Evolutionary conservation across 92 coral and sea anemone species (phyloP).

Genomic region (Palythoa grandiflora): DNA sequence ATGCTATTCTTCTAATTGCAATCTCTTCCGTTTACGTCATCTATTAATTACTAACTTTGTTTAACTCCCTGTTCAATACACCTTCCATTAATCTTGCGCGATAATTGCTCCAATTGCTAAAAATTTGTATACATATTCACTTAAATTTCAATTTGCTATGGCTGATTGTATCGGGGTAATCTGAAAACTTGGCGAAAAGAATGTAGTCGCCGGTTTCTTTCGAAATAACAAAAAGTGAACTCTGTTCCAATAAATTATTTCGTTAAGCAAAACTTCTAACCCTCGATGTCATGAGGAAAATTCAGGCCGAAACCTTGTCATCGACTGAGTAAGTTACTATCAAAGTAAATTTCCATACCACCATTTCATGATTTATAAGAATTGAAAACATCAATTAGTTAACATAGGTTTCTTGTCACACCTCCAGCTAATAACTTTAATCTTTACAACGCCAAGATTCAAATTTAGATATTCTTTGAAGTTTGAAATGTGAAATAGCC

Average conservation of each 20-base stretch:
- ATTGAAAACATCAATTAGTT: slow-evolving; percentile 45
- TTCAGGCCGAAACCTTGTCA: background rate
- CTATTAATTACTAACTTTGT: slow-evolving; percentile 73
- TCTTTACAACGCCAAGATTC: slow-evolving; percentile 38
- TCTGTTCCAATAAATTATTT: background rate
- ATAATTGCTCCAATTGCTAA: slow-evolving; percentile 79
- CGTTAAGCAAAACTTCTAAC: background rate
- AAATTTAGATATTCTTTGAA: slow-evolving; percentile 2
- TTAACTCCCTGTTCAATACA: slow-evolving; percentile 66
- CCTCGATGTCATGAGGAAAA: background rate
- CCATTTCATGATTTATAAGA: slow-evolving; percentile 29
- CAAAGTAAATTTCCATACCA: slow-evolving; percentile 18
- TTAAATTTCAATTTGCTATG: slow-evolving; percentile 74
- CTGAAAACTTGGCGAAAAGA: slow-evolving; percentile 8
- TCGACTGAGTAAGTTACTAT: slow-evolving; percentile 9
- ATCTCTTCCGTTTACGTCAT: slow-evolving; percentile 72
- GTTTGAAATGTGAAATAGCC: background rate
- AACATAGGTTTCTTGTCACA: slow-evolving; percentile 44
- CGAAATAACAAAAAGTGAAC: background rate
- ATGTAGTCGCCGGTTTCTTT: background rate
- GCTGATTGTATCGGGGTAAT: slow-evolving; percentile 18
- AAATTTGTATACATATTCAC: slow-evolving; percentile 81
- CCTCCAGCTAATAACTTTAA: slow-evolving; percentile 48
- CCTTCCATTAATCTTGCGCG: slow-evolving; percentile 67
- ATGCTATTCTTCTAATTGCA: slow-evolving; percentile 64